Conservation (phyloP, 2,888 invertebrate species). For the Ochropacha duplaris region DNA sequence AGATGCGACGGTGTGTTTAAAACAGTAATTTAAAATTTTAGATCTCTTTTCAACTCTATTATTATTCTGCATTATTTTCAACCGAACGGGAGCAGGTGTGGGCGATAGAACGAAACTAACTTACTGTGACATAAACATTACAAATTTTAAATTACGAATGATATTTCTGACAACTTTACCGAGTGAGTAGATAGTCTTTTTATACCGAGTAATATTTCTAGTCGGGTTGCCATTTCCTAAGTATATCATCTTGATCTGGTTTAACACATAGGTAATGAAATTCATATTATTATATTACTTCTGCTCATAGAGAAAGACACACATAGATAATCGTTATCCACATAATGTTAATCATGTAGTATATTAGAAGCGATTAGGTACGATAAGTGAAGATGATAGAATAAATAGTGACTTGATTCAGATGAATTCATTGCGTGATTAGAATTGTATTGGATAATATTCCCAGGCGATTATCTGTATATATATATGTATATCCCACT, state of each 20-base stretch:
- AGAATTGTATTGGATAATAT: too few relatives aligned
- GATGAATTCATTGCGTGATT: too few relatives aligned
- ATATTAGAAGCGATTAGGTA: too few relatives aligned
- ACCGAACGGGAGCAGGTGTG: conserved; percentile 8
- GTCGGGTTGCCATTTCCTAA: neutral
- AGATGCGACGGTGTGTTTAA: neutral
- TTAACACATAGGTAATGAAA: neutral
- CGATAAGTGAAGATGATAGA: too few relatives aligned
- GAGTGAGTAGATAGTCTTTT: neutral
- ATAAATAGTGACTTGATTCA: too few relatives aligned
- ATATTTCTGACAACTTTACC: conserved; percentile 14
- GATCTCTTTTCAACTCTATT: conserved; percentile 14
- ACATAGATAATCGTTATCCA: too few relatives aligned
- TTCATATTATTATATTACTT: neutral
- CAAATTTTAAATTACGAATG: conserved; percentile 22
- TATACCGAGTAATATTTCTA: neutral
- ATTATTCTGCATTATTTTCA: conserved; percentile 16
- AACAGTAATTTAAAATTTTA: neutral
- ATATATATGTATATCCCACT: too few relatives aligned
- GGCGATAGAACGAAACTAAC: conserved; percentile 20
- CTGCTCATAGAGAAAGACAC: neutral
- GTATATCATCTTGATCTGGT: neutral
- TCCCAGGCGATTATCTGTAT: too few relatives aligned
- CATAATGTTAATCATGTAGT: too few relatives aligned
- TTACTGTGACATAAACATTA: conserved; percentile 20